Conservation (phyloP, 2,113 vertebrate species). For the Ameiurus melas region DNA sequence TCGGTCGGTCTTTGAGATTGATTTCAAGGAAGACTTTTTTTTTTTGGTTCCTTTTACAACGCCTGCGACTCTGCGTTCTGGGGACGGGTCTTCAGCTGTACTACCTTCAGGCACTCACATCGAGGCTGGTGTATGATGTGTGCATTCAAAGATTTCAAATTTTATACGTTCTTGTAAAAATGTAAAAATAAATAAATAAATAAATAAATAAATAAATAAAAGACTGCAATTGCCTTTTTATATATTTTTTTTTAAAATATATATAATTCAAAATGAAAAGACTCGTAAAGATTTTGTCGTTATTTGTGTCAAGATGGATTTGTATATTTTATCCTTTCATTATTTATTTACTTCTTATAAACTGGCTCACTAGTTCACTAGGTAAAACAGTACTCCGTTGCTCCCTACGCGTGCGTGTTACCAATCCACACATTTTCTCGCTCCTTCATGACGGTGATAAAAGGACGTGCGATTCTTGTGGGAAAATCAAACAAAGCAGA, state of each 20-base stretch:
- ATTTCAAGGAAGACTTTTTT: background rate
- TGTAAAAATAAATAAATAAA: too few species aligned
- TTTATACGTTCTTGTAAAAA: background rate
- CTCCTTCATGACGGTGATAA: constrained; percentile 69
- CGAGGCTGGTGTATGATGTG: background rate
- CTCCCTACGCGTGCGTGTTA: constrained; percentile 54
- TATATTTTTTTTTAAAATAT: background rate
- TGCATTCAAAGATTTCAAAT: background rate
- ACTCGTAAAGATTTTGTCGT: too few species aligned
- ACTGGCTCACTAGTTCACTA: background rate
- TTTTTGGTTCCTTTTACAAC: background rate
- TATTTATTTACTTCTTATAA: background rate
- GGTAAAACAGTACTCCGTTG: background rate
- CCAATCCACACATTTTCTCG: constrained; percentile 61
- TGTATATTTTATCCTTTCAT: background rate
- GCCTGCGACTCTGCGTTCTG: background rate
- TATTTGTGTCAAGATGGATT: background rate
- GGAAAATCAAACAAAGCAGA: constrained; percentile 68
- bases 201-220: too few species aligned
- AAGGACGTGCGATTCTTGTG: constrained; percentile 66
- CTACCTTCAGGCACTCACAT: background rate
- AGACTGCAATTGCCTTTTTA: background rate
- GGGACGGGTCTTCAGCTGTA: background rate
- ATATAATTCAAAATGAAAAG: background rate
- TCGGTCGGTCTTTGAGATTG: background rate